Conservation (phyloP, 1,140 invertebrate genomes). For the Lethrus apterus region DNA sequence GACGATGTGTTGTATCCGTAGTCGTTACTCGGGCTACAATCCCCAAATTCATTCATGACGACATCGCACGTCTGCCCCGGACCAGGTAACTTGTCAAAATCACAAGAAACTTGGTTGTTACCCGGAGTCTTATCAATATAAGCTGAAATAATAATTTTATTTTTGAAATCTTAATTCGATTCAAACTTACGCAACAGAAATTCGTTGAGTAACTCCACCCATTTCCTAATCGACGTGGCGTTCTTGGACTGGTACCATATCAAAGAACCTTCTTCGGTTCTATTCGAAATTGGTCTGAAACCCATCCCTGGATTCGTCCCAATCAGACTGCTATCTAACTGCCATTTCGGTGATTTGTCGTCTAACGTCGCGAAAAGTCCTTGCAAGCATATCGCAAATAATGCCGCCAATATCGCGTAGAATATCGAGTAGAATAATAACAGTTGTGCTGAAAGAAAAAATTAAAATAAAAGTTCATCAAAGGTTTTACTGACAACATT, state of each 20-base stretch:
- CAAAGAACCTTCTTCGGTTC: conserved; percentile 70
- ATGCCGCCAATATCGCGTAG: conserved; percentile 65
- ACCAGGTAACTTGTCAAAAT: conserved; percentile 48
- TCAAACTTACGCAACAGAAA: conserved; percentile 63
- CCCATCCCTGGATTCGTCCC: conserved; percentile 86
- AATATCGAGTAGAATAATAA: conserved; percentile 79
- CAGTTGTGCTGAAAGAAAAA: conserved; percentile 57
- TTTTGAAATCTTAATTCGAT: not conserved
- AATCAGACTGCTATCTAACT: conserved; percentile 67
- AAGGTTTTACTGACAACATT: not conserved
- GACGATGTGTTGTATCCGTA: conserved; percentile 63
- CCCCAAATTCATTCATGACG: conserved; percentile 52
- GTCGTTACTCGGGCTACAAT: conserved; percentile 53
- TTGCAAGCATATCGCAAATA: conserved; percentile 79
- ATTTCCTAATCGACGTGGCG: conserved; percentile 54
- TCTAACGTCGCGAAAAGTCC: conserved; percentile 67
- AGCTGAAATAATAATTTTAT: conserved; percentile 42
- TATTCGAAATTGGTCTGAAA: conserved; percentile 72
- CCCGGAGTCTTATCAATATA: conserved; percentile 52
- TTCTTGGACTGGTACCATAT: conserved; percentile 73
- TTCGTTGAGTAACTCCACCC: conserved; percentile 57
- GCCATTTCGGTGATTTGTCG: conserved; percentile 61
- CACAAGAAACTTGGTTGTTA: conserved; percentile 59
- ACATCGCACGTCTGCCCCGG: conserved; percentile 63
- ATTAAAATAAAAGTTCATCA: conserved; percentile 21